These are phyloP conservation scores for Sebastes cheni DNA, from an alignment of 2,797 vertebrate species.

Conservation along the genomic window DNA sequence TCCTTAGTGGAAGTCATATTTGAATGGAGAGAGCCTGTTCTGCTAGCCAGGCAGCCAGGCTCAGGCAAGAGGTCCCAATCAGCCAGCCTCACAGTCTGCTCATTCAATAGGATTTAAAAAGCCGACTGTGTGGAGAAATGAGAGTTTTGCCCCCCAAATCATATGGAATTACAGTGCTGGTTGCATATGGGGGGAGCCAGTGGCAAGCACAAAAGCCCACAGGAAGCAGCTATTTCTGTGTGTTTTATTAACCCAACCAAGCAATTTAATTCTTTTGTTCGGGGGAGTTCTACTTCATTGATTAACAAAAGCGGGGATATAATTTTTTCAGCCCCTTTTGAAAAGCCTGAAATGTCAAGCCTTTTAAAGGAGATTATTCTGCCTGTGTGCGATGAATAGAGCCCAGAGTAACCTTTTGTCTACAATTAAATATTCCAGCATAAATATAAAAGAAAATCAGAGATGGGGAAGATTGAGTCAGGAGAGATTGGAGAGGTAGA, in stretches of 20 bases:
- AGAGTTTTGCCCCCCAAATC: constrained; percentile 99
- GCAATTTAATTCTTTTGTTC: constrained; percentile 99
- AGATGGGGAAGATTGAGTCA: constrained; percentile 99
- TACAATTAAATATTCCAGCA: constrained; percentile 99
- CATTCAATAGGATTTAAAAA: constrained; percentile 99
- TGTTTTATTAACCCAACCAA: constrained; percentile 99
- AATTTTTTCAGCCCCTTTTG: constrained; percentile 99
- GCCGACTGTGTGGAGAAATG: constrained; percentile 99
- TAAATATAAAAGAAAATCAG: constrained; percentile 99
- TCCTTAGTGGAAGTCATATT: constrained; percentile 88
- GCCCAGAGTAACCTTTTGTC: constrained; percentile 99
- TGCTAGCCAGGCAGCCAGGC: constrained; percentile 85
- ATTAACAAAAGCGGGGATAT: constrained; percentile 99
- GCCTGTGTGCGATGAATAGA: constrained; percentile 99
- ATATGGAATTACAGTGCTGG: constrained; percentile 99
- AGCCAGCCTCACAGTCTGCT: constrained; percentile 84
- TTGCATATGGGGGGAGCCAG: constrained; percentile 91
- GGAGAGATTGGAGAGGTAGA: constrained; percentile 99
- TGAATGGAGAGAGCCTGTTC: constrained; percentile 93
- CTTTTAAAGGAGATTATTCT: constrained; percentile 99
- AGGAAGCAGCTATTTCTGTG: constrained; percentile 99
- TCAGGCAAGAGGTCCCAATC: constrained; percentile 75
- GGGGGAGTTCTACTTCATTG: constrained; percentile 99
- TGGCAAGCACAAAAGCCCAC: constrained; percentile 98
- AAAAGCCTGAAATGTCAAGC: constrained; percentile 99